phyloP scores from a whole-genome alignment of 2,888 invertebrate genomes.

The Anodontia alba region DNA sequence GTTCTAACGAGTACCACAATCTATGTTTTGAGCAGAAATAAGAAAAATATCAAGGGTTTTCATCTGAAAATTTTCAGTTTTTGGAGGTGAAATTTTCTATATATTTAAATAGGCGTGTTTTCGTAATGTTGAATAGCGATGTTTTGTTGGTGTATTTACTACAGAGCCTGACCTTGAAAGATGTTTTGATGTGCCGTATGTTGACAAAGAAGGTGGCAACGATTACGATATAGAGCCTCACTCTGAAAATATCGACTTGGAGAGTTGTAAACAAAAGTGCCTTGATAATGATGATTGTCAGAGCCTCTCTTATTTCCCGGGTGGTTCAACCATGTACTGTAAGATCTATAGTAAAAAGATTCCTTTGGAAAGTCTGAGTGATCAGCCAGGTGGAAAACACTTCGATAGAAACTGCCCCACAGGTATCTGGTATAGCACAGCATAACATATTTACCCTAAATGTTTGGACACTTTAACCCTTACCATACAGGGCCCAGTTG shows the following conservation, averaged over 20 bases:
- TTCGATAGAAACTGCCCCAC: not conserved
- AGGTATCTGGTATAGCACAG: no score
- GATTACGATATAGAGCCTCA: not conserved
- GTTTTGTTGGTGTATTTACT: no score
- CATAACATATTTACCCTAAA: no score
- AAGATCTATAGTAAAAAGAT: not conserved
- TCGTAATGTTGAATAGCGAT: no score
- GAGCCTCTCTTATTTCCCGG: not conserved
- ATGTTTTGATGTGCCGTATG: not conserved
- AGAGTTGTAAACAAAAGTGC: not conserved
- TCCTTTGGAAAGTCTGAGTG: not conserved
- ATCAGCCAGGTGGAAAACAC: not conserved
- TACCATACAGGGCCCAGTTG: no score
- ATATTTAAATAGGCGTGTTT: no score
- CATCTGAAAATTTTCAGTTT: no score
- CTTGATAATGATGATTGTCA: not conserved
- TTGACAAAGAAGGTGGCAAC: conserved; percentile 1
- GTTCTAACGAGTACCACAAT: no score
- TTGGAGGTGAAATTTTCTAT: no score
- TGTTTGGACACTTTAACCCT: no score
- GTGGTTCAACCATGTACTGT: not conserved
- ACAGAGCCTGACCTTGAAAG: not conserved
- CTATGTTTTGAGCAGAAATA: no score
- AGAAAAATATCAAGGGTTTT: no score
- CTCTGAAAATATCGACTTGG: not conserved